Evolutionary conservation across 2,113 vertebrate species (phyloP).

Genomic region (Tiliqua scincoides): DNA sequence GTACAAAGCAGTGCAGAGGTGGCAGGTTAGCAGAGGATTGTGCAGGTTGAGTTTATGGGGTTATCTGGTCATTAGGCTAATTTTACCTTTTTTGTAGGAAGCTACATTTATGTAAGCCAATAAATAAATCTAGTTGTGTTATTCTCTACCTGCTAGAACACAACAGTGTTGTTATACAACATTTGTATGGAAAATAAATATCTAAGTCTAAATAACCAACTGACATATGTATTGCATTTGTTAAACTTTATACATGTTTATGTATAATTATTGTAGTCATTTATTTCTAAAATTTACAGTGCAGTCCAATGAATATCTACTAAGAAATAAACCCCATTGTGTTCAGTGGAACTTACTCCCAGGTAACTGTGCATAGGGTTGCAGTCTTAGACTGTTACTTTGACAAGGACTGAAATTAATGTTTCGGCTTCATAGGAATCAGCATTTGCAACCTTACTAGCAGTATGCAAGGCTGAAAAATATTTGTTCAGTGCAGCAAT

Average conservation of each 20-base stretch:
- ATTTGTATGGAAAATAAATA: background rate
- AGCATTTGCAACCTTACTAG: background rate
- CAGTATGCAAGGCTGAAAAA: background rate
- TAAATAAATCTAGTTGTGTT: background rate
- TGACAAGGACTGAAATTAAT: background rate
- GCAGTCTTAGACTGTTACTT: no score
- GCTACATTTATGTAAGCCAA: background rate
- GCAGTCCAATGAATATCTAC: no score
- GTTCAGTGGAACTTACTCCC: no score
- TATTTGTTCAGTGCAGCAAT: no score
- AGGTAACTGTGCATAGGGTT: no score
- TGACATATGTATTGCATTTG: background rate
- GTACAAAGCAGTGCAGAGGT: conserved; percentile 35
- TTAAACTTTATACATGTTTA: background rate
- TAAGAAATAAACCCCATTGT: no score
- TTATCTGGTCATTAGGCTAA: conserved; percentile 9
- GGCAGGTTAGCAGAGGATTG: conserved; percentile 38
- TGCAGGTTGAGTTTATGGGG: background rate
- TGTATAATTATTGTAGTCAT: no score
- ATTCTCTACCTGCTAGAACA: background rate
- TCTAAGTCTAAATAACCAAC: fast-evolving
- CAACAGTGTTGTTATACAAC: background rate
- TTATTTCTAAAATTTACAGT: no score
- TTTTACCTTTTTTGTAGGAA: conserved; percentile 15
- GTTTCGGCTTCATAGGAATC: background rate